Evolutionary conservation across 30 jellyfish, hydroid and myxozoan genomes (phyloP), one percentile per base, ranked within the genome.

Genomic region (Hydra vulgaris): DNA sequence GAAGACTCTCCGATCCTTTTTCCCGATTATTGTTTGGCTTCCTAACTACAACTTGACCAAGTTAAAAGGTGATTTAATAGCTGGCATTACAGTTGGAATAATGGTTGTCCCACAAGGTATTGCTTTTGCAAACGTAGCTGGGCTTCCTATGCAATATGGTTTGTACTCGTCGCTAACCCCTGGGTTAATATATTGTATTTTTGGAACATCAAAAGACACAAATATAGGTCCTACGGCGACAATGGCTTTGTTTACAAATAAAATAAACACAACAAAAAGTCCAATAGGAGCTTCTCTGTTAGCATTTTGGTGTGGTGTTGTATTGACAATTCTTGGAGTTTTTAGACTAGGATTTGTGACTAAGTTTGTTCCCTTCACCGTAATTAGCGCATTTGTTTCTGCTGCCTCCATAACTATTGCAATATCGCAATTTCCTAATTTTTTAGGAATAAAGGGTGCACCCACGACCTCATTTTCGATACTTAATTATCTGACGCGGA

Each of bases 301-400:
- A 74, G 87, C 95, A 0, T 86, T 90, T 53, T 18, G 77, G 53
- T 86, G 77, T 18, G 97, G 97, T 22, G 68, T 86, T 73, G 83
- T 79, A 15, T 18, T 90, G 83, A 21, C 85, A 4, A 26, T 66
- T 12, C 74, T 90, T 74, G 95, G 90, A n/a, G 24, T 86, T 18
- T 86, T 80, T 67, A 80, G 89, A 20, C 90, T 90, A 0, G 97
- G 97, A 0, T 82, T 82, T 72, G 78, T 90, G 55, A 87, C 91
- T 23, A 88, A 87, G 25, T 86, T 85, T 72, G 54, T 90, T 27
- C 82, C 97, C 67, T 61, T 22, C 82, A 88, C 89, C 21, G 97
- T 90, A 54, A 80, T 85, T 75, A 79, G 95, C 70, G 97, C 91
- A n/a, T 86, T 90, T 85, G 88, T 90, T 0, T 86, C 97, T n/a